Evolutionary conservation across 2,113 vertebrate species (phyloP).

Genomic region (Nycticryphes semicollaris): DNA sequence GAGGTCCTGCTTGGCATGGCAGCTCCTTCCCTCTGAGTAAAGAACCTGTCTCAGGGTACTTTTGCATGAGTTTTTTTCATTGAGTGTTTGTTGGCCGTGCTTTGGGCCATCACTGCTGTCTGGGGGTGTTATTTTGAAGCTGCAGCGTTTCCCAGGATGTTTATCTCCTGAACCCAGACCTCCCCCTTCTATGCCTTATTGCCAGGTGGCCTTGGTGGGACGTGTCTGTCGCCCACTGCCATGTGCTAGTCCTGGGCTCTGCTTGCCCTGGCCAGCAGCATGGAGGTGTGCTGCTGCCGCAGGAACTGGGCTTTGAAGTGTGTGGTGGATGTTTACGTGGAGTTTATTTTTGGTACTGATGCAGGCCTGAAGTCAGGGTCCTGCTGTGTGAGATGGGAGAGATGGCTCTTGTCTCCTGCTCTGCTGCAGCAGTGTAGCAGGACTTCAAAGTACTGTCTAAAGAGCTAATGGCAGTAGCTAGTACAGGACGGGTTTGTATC

Average conservation of each 20-base stretch:
- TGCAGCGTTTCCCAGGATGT: not conserved
- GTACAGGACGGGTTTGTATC: not conserved
- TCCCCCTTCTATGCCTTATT: not conserved
- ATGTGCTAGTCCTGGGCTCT: not conserved
- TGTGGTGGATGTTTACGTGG: not conserved
- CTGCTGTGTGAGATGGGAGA: not conserved
- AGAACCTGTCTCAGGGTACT: not conserved
- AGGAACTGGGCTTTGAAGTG: not conserved
- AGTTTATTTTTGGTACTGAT: not conserved
- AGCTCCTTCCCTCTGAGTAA: not conserved
- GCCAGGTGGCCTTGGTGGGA: not conserved
- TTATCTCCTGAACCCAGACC: not conserved
- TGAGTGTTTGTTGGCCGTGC: not conserved
- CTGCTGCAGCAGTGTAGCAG: accelerated
- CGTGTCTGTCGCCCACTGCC: accelerated
- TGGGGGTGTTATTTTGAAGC: not conserved
- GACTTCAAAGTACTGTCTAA: not conserved
- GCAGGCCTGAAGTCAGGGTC: not conserved
- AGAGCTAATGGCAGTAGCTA: not conserved
- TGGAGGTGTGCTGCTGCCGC: not conserved
- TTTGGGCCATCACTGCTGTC: not conserved
- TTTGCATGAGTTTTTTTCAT: not conserved
- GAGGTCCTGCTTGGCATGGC: not conserved
- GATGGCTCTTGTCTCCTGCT: not conserved
- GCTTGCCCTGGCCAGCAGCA: not conserved